These are phyloP conservation scores for Pygathrix nemaeus DNA, from an alignment of 2,113 vertebrate genomes.

Conservation along the genomic window DNA sequence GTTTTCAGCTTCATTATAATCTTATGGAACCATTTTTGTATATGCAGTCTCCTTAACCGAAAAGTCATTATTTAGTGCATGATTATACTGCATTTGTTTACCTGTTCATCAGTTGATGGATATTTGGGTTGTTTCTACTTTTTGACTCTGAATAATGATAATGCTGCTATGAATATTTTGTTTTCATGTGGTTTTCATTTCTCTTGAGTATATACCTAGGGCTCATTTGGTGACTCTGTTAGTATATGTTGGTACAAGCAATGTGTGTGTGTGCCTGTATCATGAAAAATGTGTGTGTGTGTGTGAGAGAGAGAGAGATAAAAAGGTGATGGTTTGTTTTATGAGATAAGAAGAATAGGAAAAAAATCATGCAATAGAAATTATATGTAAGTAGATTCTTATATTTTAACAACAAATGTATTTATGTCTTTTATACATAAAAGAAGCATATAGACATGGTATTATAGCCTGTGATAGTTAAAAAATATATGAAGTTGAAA, in stretches of 20 bases:
- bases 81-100: background rate
- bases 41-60: background rate
- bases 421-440: background rate
- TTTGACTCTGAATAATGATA: background rate
- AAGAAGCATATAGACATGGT: background rate
- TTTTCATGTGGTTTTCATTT: background rate
- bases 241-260: background rate
- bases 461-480: background rate
- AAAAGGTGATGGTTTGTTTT: background rate
- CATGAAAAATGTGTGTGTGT: background rate
- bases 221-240: background rate
- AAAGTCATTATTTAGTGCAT: background rate
- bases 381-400: background rate
- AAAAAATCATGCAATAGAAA: background rate
- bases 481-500: background rate
- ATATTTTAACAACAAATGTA: background rate
- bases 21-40: background rate
- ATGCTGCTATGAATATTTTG: background rate
- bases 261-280: background rate
- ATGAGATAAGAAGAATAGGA: background rate
- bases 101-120: no score
- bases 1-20: background rate
- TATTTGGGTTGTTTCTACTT: background rate
- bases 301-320: accelerated
- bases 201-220: background rate